Evolutionary conservation across 1,140 invertebrate species (phyloP).

Genomic region (Hyposmocoma kahamanoa): DNA sequence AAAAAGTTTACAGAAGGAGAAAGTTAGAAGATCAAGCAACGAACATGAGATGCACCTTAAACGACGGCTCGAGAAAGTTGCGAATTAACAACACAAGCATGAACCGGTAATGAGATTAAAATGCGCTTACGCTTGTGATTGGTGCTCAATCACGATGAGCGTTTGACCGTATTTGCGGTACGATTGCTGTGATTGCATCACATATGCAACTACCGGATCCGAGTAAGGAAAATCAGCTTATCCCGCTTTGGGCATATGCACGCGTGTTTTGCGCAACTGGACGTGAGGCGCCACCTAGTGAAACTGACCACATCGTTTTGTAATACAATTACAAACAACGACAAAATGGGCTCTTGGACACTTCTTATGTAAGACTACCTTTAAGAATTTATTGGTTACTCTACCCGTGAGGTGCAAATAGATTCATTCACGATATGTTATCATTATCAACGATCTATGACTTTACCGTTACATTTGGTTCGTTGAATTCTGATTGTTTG

Average conservation of each 20-base stretch:
- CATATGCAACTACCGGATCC: constrained; percentile 23
- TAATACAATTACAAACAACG: constrained; percentile 10
- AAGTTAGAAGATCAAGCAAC: no score
- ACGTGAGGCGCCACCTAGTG: constrained; percentile 10
- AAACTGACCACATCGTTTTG: constrained; percentile 12
- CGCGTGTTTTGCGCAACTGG: constrained; percentile 42
- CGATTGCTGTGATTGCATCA: constrained; percentile 41
- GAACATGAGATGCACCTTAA: no score
- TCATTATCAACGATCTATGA: no score
- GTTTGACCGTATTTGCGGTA: neutral
- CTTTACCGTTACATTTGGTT: no score
- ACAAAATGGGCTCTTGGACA: neutral
- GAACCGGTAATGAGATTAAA: no score
- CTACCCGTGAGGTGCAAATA: no score
- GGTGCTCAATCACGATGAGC: neutral
- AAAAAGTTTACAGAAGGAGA: no score
- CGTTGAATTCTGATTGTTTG: no score
- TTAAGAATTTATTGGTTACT: neutral
- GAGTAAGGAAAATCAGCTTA: constrained; percentile 36
- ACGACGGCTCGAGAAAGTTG: no score
- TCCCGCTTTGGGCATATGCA: constrained; percentile 39
- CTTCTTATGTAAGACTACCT: neutral
- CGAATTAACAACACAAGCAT: no score
- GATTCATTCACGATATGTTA: no score
- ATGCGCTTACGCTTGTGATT: neutral